A percentile compares a stretch with the other conserved stretches of the same genome.
Evolutionary conservation across 2,888 invertebrate genomes (phyloP).

Genomic region (Kryphioiulus occultus): DNA sequence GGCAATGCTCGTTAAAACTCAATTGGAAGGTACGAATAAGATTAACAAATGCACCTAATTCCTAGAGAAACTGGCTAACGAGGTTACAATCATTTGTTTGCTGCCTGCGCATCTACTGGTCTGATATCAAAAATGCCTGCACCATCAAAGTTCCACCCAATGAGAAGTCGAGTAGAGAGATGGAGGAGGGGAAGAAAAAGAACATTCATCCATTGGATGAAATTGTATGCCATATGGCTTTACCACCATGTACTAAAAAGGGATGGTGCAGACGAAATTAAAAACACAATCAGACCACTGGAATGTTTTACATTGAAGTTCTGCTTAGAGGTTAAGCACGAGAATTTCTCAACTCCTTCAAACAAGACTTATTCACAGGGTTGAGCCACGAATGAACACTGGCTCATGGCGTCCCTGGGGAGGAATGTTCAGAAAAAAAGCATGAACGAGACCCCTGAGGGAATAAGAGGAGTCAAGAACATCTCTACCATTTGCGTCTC

Average conservation of each 20-base stretch:
- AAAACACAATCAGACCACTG: conserved; percentile 20
- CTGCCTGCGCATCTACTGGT: conserved; percentile 11
- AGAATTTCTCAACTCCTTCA: conserved; percentile 26
- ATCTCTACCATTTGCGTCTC: conserved; percentile 25
- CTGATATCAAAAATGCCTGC: conserved; percentile 29
- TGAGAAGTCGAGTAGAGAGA: background rate
- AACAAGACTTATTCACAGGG: background rate
- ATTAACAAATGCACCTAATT: background rate
- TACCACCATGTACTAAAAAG: conserved; percentile 20
- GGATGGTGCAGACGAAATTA: conserved; percentile 31
- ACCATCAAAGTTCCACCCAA: background rate
- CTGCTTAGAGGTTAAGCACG: conserved; percentile 35
- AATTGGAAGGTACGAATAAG: conserved; percentile 19
- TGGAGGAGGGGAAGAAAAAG: background rate
- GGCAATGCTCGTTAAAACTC: background rate
- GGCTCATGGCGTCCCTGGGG: conserved; percentile 3
- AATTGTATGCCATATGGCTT: conserved; percentile 10
- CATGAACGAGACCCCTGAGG: conserved; percentile 26
- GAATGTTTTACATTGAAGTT: conserved; percentile 25
- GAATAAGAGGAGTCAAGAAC: conserved; percentile 31
- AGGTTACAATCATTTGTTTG: conserved; percentile 21
- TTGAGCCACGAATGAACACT: background rate
- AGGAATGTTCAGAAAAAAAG: conserved; percentile 27
- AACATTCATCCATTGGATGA: conserved; percentile 31
- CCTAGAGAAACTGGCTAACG: background rate